A percentile compares a stretch with the other conserved stretches of the same genome.
Conservation (phyloP, 2,113 vertebrate species). For the Chaenogobius annularis region DNA sequence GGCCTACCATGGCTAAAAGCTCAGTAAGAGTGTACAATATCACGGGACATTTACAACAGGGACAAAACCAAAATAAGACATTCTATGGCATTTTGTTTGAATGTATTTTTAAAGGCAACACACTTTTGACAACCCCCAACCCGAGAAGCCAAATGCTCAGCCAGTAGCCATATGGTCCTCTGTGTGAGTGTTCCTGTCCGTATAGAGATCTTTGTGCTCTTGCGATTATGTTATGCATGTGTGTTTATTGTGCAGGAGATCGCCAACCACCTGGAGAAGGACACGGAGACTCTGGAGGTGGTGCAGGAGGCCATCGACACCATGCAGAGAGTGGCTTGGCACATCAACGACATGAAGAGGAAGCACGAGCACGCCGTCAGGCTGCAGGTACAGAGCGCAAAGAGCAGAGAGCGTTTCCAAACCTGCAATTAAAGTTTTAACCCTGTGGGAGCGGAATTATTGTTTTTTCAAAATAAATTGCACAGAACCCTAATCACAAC, state of each 20-base stretch:
- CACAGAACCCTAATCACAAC: too few species aligned
- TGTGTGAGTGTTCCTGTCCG: slow-evolving; percentile 40
- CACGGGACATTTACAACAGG: too few species aligned
- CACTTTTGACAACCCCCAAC: slow-evolving; percentile 1
- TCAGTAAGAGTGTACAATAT: too few species aligned
- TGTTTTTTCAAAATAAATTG: too few species aligned
- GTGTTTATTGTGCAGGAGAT: slow-evolving; percentile 83
- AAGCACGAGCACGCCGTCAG: slow-evolving; percentile 93
- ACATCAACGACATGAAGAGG: slow-evolving; percentile 99
- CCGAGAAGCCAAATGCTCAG: slow-evolving; percentile 57
- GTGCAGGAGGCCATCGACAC: slow-evolving; percentile 97
- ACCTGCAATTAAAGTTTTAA: too few species aligned
- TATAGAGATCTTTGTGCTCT: not conserved
- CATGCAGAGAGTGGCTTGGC: slow-evolving; percentile 98
- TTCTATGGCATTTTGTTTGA: too few species aligned
- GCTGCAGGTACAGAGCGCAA: slow-evolving; percentile 80
- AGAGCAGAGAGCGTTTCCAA: too few species aligned
- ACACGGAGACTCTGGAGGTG: slow-evolving; percentile 92
- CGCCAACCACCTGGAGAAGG: slow-evolving; percentile 95
- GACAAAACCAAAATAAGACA: not conserved
- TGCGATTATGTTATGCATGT: not conserved
- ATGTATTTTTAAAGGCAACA: not conserved
- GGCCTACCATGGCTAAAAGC: too few species aligned
- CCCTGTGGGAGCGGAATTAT: too few species aligned
- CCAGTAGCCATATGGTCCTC: slow-evolving; percentile 57